A percentile compares a stretch with the other conserved stretches of the same genome.
These are phyloP conservation scores for Rotaria sp. DNA, from an alignment of 2,888 invertebrate genomes.

Conservation along the genomic window DNA sequence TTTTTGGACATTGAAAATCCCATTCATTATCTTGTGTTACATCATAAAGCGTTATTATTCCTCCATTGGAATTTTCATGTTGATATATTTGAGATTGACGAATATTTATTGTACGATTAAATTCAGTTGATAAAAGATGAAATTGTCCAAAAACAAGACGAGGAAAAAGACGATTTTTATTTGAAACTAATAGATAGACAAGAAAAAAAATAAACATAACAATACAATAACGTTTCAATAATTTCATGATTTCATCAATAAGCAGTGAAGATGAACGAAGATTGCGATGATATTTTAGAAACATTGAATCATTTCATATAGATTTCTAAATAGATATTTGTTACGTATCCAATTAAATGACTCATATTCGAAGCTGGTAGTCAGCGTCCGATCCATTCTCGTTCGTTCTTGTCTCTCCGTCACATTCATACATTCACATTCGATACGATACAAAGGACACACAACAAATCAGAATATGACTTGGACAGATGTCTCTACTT, in stretches of 20 bases:
- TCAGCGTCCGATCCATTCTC: not conserved
- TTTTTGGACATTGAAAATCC: conserved; percentile 38
- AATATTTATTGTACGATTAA: not conserved
- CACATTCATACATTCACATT: no score
- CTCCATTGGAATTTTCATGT: not conserved
- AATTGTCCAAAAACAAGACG: conserved; percentile 4
- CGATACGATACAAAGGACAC: not conserved
- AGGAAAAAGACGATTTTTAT: conserved; percentile 27
- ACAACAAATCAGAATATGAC: not conserved
- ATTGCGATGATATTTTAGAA: not conserved
- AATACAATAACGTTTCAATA: conserved; percentile 8
- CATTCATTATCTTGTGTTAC: conserved; percentile 34
- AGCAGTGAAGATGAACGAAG: not conserved
- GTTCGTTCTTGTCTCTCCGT: no score
- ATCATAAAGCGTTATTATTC: not conserved
- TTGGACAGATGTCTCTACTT: not conserved
- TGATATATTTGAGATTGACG: conserved; percentile 17
- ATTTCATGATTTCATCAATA: conserved; percentile 26
- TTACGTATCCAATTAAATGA: not conserved
- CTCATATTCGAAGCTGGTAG: not conserved
- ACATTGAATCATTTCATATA: not conserved
- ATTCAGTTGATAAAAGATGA: conserved; percentile 12
- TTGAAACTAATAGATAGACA: not conserved
- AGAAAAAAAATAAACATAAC: not conserved
- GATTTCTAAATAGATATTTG: not conserved